Percentiles rank a stretch among this genome's conserved stretches.
Evolutionary conservation across 2,888 invertebrate species (phyloP).

Genomic region (Spodoptera littoralis): DNA sequence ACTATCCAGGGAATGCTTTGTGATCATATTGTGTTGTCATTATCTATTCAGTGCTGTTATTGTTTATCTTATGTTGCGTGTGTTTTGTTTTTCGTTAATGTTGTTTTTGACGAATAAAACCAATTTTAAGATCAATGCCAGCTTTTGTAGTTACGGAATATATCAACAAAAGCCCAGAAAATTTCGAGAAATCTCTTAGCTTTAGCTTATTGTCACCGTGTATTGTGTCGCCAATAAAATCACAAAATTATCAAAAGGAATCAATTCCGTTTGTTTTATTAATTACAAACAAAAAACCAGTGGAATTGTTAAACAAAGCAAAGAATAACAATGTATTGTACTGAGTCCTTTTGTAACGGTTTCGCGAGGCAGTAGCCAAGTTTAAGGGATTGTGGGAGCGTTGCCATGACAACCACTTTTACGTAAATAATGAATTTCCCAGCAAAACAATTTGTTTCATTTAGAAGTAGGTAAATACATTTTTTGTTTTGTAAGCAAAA

Average conservation of each 20-base stretch:
- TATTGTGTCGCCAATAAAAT: background rate
- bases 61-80: background rate
- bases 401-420: slow-evolving; percentile 20
- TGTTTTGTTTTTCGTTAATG: background rate
- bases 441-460: slow-evolving; percentile 5
- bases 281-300: slow-evolving; percentile 33
- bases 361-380: slow-evolving; percentile 17
- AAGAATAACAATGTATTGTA: slow-evolving; percentile 31
- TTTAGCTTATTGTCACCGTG: no score
- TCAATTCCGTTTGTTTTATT: slow-evolving; percentile 16
- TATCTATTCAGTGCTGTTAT: slow-evolving; percentile 7
- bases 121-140: no score
- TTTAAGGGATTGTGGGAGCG: slow-evolving; percentile 14
- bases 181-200: no score
- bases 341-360: slow-evolving; percentile 16
- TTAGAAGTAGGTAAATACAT: slow-evolving; percentile 13
- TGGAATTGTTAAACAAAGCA: slow-evolving; percentile 40
- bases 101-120: no score
- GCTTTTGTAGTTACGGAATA: no score
- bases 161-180: no score
- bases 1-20: slow-evolving; percentile 52
- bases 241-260: slow-evolving; percentile 17
- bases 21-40: slow-evolving; percentile 36
- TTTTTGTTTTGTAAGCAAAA: slow-evolving; percentile 17
- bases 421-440: slow-evolving; percentile 21